Evolutionary conservation across 92 coral and sea anemone genomes (phyloP), one percentile per base, ranked within the genome.

Genomic region (Parazoanthus swiftii): DNA sequence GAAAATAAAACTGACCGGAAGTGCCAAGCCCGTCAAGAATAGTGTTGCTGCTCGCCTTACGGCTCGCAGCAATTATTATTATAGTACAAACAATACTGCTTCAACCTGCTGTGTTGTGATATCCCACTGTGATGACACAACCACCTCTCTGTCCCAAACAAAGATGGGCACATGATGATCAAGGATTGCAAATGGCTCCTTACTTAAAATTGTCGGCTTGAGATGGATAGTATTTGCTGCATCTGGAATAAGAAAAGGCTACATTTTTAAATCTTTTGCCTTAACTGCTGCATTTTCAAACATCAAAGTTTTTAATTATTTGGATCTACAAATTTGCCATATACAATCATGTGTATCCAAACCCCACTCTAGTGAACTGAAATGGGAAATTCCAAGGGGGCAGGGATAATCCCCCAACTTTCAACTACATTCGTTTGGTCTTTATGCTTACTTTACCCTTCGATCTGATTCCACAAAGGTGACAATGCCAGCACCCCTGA

Each of bases 141-240:
- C 86, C 8, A 94, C 89, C 16, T 89, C 83, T 74, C 92, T 94
- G 90, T 95, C 94, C 93, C 98, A 97, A n/a, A 94, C 86, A 58
- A 97, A 97, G 90, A 97, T 94, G 18, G 99, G 99, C 15, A 97
- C 99, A 81, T 97, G 93, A 83, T 97, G 98, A 74, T 97, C 97
- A 82, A 93, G 82, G 29, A 97, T 96, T 38, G 93, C 73, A 8
- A 80, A 88, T 23, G 95, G 89, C 43, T 93, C 95, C 26, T 91
- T 90, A 43, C 86, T 86, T 7, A 94, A 91, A 44, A 93, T 80
- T 81, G 81, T 86, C 51, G 93, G 95, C 76, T 95, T 95, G 8
- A 97, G 89, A 79, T 95, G 95, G 75, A 97, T 97, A 4, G 98
- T 95, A 77, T 95, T 97, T 44, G 98, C 98, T 68, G 95, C 96